Evolutionary conservation across 2,888 invertebrate species (phyloP).

Genomic region (Formica aserva): DNA sequence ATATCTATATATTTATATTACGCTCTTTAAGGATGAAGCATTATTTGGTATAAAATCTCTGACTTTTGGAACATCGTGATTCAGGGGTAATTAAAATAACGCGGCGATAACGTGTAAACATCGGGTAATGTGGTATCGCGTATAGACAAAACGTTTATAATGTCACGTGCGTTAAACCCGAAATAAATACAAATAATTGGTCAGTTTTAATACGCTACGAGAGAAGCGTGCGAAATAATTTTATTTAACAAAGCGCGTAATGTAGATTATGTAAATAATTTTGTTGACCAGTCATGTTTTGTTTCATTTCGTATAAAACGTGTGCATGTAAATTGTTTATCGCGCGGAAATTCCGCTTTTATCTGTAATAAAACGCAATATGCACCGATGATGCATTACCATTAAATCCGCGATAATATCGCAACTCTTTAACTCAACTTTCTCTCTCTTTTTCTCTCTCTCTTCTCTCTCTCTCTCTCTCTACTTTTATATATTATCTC

Average conservation of each 20-base stretch:
- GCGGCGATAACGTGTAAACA: constrained; percentile 56
- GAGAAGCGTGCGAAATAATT: constrained; percentile 57
- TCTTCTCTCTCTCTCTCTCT: background rate
- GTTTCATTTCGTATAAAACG: constrained; percentile 56
- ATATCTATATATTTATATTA: background rate
- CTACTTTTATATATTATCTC: constrained; percentile 37
- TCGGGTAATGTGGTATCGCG: constrained; percentile 55
- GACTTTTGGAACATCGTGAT: constrained; percentile 49
- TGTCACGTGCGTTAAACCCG: constrained; percentile 57
- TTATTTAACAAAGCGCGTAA: constrained; percentile 57
- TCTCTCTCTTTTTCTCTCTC: background rate
- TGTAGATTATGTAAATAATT: constrained; percentile 58
- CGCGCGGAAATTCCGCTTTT: constrained; percentile 57
- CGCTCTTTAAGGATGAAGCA: constrained; percentile 13
- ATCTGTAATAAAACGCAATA: constrained; percentile 57
- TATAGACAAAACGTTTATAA: constrained; percentile 57
- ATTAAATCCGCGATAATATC: constrained; percentile 55
- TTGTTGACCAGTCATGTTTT: constrained; percentile 57
- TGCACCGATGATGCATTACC: constrained; percentile 57
- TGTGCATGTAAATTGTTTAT: constrained; percentile 56
- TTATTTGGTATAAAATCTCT: constrained; percentile 35
- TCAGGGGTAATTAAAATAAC: constrained; percentile 56
- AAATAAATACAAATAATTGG: constrained; percentile 58
- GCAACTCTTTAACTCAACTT: constrained; percentile 52
- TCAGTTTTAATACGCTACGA: constrained; percentile 57